Conservation (phyloP, 2,888 invertebrate genomes). For the Agrochola lychnidis region DNA sequence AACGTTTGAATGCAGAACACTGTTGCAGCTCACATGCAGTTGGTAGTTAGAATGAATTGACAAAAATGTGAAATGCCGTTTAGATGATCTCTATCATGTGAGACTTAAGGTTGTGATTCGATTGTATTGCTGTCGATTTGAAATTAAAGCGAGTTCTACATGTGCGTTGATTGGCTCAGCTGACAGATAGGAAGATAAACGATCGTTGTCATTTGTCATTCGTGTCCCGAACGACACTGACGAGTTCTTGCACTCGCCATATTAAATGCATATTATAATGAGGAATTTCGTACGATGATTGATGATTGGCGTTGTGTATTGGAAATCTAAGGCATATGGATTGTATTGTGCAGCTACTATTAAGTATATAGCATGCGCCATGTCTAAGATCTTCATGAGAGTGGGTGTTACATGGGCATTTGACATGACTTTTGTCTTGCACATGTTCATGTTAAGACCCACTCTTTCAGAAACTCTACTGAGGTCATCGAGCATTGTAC, state of each 20-base stretch:
- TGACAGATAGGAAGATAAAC: conserved; percentile 90
- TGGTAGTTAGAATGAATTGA: conserved; percentile 68
- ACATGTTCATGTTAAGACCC: too few relatives aligned
- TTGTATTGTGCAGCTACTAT: too few relatives aligned
- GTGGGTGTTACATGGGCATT: too few relatives aligned
- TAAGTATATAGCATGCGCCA: too few relatives aligned
- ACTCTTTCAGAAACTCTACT: too few relatives aligned
- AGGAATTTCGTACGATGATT: conserved; percentile 83
- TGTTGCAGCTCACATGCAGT: conserved; percentile 72
- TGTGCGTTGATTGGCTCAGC: conserved; percentile 87
- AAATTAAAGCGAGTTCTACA: conserved; percentile 77
- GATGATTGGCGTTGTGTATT: conserved; percentile 73
- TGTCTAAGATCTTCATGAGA: too few relatives aligned
- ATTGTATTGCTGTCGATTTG: conserved; percentile 33
- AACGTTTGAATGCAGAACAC: conserved; percentile 67
- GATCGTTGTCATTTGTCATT: conserved; percentile 88
- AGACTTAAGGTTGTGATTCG: conserved; percentile 57
- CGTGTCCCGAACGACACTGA: conserved; percentile 75
- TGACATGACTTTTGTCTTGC: too few relatives aligned
- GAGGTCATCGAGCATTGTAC: too few relatives aligned
- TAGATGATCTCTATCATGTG: conserved; percentile 37
- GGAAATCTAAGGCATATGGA: too few relatives aligned
- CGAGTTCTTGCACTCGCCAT: conserved; percentile 83
- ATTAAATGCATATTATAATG: conserved; percentile 87
- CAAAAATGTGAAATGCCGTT: conserved; percentile 65